Percentiles rank a stretch among this genome's conserved stretches.
These are phyloP conservation scores for Habroteleia sp. DNA, from an alignment of 2,888 invertebrate species.

Conservation along the genomic window DNA sequence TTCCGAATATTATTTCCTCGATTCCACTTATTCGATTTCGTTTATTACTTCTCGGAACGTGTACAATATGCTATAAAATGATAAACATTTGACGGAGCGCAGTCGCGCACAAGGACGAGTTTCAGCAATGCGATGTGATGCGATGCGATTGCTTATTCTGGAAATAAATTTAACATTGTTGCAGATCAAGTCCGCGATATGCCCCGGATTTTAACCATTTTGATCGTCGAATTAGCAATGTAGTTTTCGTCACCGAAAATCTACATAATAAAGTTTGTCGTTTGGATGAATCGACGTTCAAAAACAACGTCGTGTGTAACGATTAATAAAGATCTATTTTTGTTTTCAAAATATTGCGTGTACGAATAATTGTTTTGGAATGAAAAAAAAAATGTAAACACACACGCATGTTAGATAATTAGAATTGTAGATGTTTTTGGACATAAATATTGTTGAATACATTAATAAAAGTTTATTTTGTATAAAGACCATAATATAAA, in stretches of 20 bases:
- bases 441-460: too few relatives aligned
- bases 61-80: conserved; percentile 34
- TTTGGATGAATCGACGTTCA: too few relatives aligned
- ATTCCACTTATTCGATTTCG: conserved; percentile 12
- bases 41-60: conserved; percentile 49
- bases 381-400: too few relatives aligned
- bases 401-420: too few relatives aligned
- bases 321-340: too few relatives aligned
- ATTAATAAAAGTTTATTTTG: too few relatives aligned
- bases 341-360: too few relatives aligned
- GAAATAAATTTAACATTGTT: conserved; percentile 30
- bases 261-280: too few relatives aligned
- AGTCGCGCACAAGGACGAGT: conserved; percentile 25
- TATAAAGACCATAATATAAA: too few relatives aligned
- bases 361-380: too few relatives aligned
- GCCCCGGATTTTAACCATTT: conserved; percentile 11
- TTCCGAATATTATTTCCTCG: conserved; percentile 19
- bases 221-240: conserved; percentile 21
- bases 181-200: conserved; percentile 25
- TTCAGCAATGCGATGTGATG: conserved; percentile 30
- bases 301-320: too few relatives aligned
- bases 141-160: conserved; percentile 29
- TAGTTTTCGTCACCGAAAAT: not conserved
- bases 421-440: too few relatives aligned
- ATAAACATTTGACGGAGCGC: conserved; percentile 23